These are phyloP conservation scores for Kryptolebias marmoratus DNA, from an alignment of 2,113 vertebrate genomes.

Conservation along the genomic window DNA sequence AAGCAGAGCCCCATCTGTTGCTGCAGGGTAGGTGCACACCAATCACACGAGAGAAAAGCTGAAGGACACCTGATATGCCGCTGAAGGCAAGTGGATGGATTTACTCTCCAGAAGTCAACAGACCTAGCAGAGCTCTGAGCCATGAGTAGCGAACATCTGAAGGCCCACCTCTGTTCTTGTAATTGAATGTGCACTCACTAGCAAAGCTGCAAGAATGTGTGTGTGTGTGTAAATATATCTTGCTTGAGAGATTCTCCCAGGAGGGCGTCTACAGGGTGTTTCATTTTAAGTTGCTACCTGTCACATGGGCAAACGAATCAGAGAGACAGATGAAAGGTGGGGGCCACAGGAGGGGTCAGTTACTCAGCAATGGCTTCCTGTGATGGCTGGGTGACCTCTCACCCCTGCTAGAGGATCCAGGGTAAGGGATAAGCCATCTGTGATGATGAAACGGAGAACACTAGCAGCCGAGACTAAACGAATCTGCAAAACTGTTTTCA, in stretches of 20 bases:
- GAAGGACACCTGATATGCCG: constrained; percentile 67
- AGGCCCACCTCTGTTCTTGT: constrained; percentile 62
- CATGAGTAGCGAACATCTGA: constrained; percentile 64
- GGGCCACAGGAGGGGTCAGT: constrained; percentile 69
- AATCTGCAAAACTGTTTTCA: constrained; percentile 2
- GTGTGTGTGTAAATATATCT: constrained; percentile 42
- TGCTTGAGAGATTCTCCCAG: constrained; percentile 61
- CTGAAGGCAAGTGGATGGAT: constrained; percentile 68
- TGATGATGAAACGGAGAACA: constrained; percentile 60
- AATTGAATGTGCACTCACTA: constrained; percentile 76
- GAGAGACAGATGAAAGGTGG: constrained; percentile 79
- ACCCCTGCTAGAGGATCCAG: constrained; percentile 62
- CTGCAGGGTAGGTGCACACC: constrained; percentile 59
- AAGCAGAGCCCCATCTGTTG: constrained; percentile 59
- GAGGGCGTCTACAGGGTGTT: constrained; percentile 64
- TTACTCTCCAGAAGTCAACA: constrained; percentile 58
- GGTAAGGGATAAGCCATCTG: constrained; percentile 68
- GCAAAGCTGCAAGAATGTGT: constrained; percentile 46
- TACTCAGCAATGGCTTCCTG: constrained; percentile 72
- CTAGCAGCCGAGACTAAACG: constrained; percentile 32
- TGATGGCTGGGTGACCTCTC: constrained; percentile 74
- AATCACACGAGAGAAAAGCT: constrained; percentile 67
- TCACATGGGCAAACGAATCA: constrained; percentile 78
- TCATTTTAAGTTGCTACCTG: constrained; percentile 76
- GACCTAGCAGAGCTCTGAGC: constrained; percentile 62